A percentile compares a stretch with the other conserved stretches of the same genome.
phyloP scores from a whole-genome alignment of 2,113 vertebrate genomes.

The Percopsis transmontana region DNA sequence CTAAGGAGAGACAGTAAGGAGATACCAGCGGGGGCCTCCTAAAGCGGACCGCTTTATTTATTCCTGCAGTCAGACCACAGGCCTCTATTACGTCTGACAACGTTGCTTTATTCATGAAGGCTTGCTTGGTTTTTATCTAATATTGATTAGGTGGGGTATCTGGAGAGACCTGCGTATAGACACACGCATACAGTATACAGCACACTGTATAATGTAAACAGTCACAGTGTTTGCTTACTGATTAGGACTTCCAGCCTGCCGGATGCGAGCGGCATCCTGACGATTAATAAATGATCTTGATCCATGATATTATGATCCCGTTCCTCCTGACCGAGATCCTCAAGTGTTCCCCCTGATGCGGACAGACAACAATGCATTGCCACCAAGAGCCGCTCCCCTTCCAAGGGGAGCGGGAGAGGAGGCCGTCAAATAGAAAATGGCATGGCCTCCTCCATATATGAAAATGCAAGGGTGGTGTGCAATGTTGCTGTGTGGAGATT shows the following conservation, averaged over 20 bases:
- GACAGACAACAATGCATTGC: background rate
- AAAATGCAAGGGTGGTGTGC: constrained; percentile 36
- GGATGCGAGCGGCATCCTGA: background rate
- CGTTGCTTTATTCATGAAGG: constrained; percentile 34
- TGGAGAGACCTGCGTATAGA: constrained; percentile 16
- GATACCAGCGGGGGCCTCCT: constrained; percentile 57
- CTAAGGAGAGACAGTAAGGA: constrained; percentile 45
- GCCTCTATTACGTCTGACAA: constrained; percentile 33
- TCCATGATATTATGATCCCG: background rate
- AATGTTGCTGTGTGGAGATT: constrained; percentile 66
- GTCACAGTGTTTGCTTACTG: constrained; percentile 7
- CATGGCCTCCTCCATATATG: background rate
- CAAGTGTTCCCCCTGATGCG: background rate
- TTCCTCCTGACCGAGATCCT: background rate
- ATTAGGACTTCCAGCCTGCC: constrained; percentile 1
- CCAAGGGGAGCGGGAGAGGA: constrained; percentile 3
- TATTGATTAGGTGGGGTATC: constrained; percentile 28
- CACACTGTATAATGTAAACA: constrained; percentile 14
- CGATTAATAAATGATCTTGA: constrained; percentile 17
- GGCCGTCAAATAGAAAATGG: constrained; percentile 27
- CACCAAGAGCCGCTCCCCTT: background rate
- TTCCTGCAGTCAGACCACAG: constrained; percentile 28
- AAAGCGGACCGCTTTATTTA: constrained; percentile 39
- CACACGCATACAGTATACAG: constrained; percentile 7
- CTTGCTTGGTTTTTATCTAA: constrained; percentile 11